Base-by-base conservation (phyloP, 2,888 invertebrate genomes). In the Atethmia centrago region DNA sequence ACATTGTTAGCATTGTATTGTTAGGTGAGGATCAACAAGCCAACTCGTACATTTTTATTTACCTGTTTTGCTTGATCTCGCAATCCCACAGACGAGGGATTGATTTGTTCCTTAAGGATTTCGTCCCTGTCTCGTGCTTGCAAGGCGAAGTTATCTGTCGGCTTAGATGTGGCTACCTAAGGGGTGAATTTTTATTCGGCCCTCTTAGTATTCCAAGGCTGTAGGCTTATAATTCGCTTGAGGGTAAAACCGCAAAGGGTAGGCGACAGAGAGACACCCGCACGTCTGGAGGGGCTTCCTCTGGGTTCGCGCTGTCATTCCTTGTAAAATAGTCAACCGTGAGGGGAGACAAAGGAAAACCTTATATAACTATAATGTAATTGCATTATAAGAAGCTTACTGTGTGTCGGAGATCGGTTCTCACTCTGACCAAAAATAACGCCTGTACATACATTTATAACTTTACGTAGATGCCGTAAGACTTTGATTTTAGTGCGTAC, bases 151-250 rank as follows among this genome's bases (percentile, higher is more conserved):
- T 92, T 94, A 93, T 94, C 94, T 93, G 93, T 93, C 94, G 92
- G 93, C 94, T 95, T 95, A 95, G 90, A 87, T 89, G 90, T 88
- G 92, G 92, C 92, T 94, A 95, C 94, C 94, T 94, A 92, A 92
- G 91, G 93, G 93, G 93, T 92, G 93, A 92, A 94, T 93, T 94
- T 95, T 94, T 95, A 94, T 94, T 91, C 92, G 81, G 83, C 88
- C 92, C 87, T 90, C 91, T 95, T 95, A 94, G 94, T 95, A 95
- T 95, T 95, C 95, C 92, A 90, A 89, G 88, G 90, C 80, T 89
- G 94, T 92, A 91, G 91, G 92, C 92, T 93, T 93, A 94, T 95
- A 95, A 95, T 94, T 95, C 93, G 93, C 92, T 89, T 84, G 90
- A 92, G 93, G 94, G 93, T 91, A 89, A 88, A 90, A 90, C 92